Conservation (phyloP, 2,888 invertebrate genomes). For the Drosophila barbarae region DNA sequence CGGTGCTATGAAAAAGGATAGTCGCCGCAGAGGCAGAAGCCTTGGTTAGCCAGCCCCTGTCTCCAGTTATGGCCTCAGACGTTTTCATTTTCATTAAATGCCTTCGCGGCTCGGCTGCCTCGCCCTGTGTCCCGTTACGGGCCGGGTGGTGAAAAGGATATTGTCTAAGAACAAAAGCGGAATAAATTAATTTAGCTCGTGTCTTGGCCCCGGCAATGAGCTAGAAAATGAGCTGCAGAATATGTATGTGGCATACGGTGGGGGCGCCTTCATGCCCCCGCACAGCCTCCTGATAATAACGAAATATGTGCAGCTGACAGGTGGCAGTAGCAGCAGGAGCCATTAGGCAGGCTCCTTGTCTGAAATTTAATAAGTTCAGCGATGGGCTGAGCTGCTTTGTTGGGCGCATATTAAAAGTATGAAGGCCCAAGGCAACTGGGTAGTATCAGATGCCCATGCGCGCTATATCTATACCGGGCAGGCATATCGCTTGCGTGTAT, state of each 20-base stretch:
- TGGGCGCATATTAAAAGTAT: slow-evolving; percentile 64
- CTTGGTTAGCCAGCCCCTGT: slow-evolving; percentile 5
- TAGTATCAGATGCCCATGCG: slow-evolving; percentile 30
- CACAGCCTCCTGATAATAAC: slow-evolving; percentile 62
- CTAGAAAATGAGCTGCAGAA: slow-evolving; percentile 73
- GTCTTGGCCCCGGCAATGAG: slow-evolving; percentile 70
- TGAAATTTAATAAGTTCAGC: slow-evolving; percentile 64
- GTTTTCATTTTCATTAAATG: slow-evolving; percentile 76
- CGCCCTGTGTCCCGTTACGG: slow-evolving; percentile 55
- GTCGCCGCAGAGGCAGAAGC: slow-evolving; percentile 28
- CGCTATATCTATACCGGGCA: slow-evolving; percentile 26
- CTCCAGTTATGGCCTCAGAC: slow-evolving; percentile 61
- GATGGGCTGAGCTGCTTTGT: slow-evolving; percentile 9
- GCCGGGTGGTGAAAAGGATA: slow-evolving; percentile 57
- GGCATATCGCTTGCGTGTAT: slow-evolving; percentile 47
- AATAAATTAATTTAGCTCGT: slow-evolving; percentile 77
- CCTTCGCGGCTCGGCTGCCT: slow-evolving; percentile 40
- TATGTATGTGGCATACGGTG: slow-evolving; percentile 51
- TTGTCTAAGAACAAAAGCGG: slow-evolving; percentile 73
- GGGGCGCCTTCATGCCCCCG: slow-evolving; percentile 1
- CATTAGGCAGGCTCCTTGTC: slow-evolving; percentile 30
- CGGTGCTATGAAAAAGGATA: slow-evolving; percentile 68
- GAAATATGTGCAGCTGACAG: slow-evolving; percentile 70
- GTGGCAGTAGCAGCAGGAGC: slow-evolving; percentile 50
- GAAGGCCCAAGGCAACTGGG: slow-evolving; percentile 57